phyloP scores from a whole-genome alignment of 2,888 invertebrate genomes.

The Tetragonula carbonaria region DNA sequence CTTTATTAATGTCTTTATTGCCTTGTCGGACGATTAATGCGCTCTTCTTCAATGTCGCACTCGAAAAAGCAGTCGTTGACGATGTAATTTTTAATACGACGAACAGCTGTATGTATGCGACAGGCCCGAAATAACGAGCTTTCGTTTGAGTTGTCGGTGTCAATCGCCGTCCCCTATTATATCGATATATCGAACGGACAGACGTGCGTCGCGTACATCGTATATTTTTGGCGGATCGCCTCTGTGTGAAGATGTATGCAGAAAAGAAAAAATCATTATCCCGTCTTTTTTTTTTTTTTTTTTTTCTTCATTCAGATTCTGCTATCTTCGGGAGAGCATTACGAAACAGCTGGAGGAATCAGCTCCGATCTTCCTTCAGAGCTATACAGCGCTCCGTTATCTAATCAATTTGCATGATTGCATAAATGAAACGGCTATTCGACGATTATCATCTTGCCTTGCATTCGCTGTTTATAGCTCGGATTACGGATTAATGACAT shows the following conservation, averaged over 20 bases:
- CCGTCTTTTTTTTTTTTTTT: background rate
- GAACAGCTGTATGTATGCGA: background rate
- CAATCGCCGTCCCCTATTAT: slow-evolving; percentile 37
- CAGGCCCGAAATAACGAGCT: slow-evolving; percentile 53
- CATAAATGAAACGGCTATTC: slow-evolving; percentile 30
- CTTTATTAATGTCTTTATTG: slow-evolving; percentile 15
- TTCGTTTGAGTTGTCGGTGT: slow-evolving; percentile 47
- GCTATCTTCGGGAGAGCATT: slow-evolving; percentile 1
- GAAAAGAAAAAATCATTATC: background rate
- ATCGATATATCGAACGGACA: slow-evolving; percentile 38
- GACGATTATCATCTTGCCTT: slow-evolving; percentile 18
- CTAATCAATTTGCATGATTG: slow-evolving; percentile 59
- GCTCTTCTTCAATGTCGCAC: slow-evolving; percentile 45
- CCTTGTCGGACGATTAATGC: slow-evolving; percentile 11
- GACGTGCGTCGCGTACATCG: slow-evolving; percentile 36
- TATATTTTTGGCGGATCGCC: slow-evolving; percentile 45
- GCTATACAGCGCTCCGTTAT: slow-evolving; percentile 38
- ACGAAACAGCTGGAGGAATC: slow-evolving; percentile 6
- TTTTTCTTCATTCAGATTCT: background rate
- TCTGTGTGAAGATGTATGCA: background rate
- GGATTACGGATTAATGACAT: slow-evolving; percentile 18
- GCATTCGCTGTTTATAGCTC: slow-evolving; percentile 9
- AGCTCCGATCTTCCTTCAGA: slow-evolving; percentile 8
- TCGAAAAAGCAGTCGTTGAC: slow-evolving; percentile 24
- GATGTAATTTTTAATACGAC: slow-evolving; percentile 42